Percentiles rank a stretch among this genome's conserved stretches.
These are phyloP conservation scores for Microplitis deprimator DNA, from an alignment of 2,888 invertebrate species.

Conservation along the genomic window DNA sequence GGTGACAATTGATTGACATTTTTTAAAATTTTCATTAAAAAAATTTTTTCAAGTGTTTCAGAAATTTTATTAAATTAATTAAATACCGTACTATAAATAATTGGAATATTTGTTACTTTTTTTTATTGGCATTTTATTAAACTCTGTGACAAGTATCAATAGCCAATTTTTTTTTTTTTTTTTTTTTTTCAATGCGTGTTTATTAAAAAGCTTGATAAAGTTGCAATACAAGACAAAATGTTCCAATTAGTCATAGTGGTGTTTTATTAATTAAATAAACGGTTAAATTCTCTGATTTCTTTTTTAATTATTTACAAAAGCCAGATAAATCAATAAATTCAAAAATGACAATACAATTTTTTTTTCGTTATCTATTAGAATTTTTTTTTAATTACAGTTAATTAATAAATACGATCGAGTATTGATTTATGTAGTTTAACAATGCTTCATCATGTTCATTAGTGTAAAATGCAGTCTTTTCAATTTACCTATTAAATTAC, in stretches of 20 bases:
- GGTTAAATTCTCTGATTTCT: neutral
- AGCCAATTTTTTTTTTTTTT: neutral
- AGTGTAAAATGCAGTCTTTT: constrained; percentile 8
- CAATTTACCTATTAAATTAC: neutral
- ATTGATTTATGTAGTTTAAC: constrained; percentile 5
- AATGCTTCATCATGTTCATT: constrained; percentile 16
- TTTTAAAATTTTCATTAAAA: neutral
- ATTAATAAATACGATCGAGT: neutral
- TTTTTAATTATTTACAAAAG: neutral
- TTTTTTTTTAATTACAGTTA: constrained; percentile 1
- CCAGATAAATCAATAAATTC: neutral
- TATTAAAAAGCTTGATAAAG: neutral
- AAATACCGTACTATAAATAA: constrained; percentile 1
- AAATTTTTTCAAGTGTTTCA: neutral
- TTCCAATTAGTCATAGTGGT: neutral
- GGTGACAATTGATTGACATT: neutral
- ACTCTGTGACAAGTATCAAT: neutral
- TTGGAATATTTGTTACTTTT: neutral
- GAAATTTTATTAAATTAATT: neutral
- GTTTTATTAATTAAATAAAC: neutral
- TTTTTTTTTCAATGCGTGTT: neutral
- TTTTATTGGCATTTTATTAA: neutral
- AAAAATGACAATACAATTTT: neutral
- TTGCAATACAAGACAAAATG: neutral
- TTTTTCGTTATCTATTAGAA: neutral